Percentiles rank a stretch among this genome's conserved stretches.
Evolutionary conservation across 2,888 invertebrate genomes (phyloP).

Genomic region (Andrena marginata): DNA sequence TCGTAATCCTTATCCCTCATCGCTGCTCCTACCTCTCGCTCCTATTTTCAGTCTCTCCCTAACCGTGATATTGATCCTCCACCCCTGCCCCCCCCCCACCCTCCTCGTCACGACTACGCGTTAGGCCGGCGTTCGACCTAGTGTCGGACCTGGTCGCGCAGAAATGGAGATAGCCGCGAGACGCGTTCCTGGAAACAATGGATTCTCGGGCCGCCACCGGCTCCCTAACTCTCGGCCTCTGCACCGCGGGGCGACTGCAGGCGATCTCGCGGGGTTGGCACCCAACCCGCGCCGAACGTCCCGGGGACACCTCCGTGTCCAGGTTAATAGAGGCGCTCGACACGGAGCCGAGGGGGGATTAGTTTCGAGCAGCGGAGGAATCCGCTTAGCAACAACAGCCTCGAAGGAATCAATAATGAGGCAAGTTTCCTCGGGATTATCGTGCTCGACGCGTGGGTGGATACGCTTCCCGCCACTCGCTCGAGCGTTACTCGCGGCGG

Average conservation of each 20-base stretch:
- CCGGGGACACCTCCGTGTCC: neutral
- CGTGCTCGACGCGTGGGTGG: constrained; percentile 10
- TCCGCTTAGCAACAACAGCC: too few species aligned
- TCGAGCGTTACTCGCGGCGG: neutral
- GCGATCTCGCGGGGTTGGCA: neutral
- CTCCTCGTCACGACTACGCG: constrained; percentile 58
- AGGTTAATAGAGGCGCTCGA: constrained; percentile 30
- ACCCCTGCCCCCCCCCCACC: constrained; percentile 62
- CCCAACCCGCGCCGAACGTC: neutral
- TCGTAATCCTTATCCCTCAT: constrained; percentile 75
- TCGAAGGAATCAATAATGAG: constrained; percentile 51
- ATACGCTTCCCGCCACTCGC: neutral
- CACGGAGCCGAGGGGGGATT: constrained; percentile 18
- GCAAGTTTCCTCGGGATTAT: constrained; percentile 38
- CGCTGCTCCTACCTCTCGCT: constrained; percentile 70
- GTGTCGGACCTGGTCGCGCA: constrained; percentile 61
- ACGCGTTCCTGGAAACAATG: neutral
- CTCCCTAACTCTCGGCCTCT: neutral
- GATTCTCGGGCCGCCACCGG: neutral
- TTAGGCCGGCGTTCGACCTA: constrained; percentile 71
- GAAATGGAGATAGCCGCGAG: constrained; percentile 48
- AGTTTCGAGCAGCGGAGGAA: constrained; percentile 7
- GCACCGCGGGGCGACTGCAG: neutral
- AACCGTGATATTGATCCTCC: constrained; percentile 82
- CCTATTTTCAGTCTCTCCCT: constrained; percentile 79